Evolutionary conservation across 2,888 invertebrate species (phyloP).

Genomic region (Lagria hirta): DNA sequence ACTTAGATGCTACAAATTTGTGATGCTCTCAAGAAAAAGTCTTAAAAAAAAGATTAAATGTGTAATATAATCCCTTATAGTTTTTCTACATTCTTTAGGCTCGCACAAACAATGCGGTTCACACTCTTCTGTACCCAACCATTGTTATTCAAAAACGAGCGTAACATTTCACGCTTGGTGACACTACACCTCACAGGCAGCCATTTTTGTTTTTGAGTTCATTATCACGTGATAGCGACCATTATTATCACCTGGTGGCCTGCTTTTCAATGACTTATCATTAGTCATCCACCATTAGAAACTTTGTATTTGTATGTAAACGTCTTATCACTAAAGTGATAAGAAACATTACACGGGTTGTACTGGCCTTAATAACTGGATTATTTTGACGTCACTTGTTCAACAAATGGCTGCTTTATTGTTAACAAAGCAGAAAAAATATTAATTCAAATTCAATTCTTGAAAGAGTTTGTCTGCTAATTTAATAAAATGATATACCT

Average conservation of each 20-base stretch:
- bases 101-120: conserved; percentile 21
- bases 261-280: conserved; percentile 18
- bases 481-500: no score
- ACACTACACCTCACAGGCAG: conserved; percentile 42
- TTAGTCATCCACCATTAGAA: conserved; percentile 25
- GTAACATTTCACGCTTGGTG: conserved; percentile 53
- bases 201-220: conserved; percentile 45
- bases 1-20: no score
- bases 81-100: conserved; percentile 16
- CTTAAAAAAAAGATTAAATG: no score
- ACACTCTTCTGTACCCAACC: conserved; percentile 38
- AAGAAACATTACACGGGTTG: conserved; percentile 12
- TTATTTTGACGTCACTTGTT: no score
- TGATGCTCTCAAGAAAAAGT: no score
- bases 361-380: conserved; percentile 18
- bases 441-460: no score
- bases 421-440: no score
- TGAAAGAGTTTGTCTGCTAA: no score
- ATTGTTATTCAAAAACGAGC: conserved; percentile 51
- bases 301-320: conserved; percentile 9
- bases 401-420: no score
- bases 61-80: no score
- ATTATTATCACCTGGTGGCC: conserved; percentile 20
- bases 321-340: conserved; percentile 11
- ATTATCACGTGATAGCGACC: conserved; percentile 23